Percentiles rank a stretch among this genome's conserved stretches.
These are phyloP conservation scores for Tragulus kanchil DNA, from an alignment of 2,113 vertebrate species.

Conservation along the genomic window DNA sequence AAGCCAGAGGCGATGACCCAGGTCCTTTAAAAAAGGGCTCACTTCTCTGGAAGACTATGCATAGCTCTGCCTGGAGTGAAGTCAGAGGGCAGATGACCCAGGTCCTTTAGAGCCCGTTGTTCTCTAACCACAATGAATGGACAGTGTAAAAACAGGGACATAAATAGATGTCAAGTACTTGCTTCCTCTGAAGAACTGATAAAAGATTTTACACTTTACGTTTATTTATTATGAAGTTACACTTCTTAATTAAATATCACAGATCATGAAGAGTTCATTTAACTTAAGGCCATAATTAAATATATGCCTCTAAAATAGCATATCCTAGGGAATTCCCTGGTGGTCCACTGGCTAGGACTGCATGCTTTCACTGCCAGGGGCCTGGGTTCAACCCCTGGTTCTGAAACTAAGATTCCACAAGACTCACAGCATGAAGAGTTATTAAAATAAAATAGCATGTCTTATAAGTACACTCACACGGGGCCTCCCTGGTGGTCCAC, in stretches of 20 bases:
- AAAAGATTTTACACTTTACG: not conserved
- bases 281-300: not conserved
- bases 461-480: not conserved
- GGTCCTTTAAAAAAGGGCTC: too few species aligned
- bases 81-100: not conserved
- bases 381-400: not conserved
- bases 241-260: slow-evolving; percentile 18
- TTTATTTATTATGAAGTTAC: not conserved
- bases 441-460: not conserved
- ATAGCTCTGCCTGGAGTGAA: not conserved
- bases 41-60: slow-evolving; percentile 17
- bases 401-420: not conserved
- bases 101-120: not conserved
- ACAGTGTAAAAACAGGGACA: not conserved
- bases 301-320: not conserved
- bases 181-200: not conserved
- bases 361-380: not conserved
- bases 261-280: slow-evolving; percentile 29
- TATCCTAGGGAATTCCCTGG: not conserved
- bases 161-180: not conserved
- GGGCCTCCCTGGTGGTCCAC: too few species aligned
- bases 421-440: not conserved
- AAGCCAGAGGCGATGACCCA: too few species aligned
- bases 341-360: not conserved
- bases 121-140: not conserved